Conservation (phyloP, 2,797 vertebrate genomes). For the Adelosebastes latens region DNA sequence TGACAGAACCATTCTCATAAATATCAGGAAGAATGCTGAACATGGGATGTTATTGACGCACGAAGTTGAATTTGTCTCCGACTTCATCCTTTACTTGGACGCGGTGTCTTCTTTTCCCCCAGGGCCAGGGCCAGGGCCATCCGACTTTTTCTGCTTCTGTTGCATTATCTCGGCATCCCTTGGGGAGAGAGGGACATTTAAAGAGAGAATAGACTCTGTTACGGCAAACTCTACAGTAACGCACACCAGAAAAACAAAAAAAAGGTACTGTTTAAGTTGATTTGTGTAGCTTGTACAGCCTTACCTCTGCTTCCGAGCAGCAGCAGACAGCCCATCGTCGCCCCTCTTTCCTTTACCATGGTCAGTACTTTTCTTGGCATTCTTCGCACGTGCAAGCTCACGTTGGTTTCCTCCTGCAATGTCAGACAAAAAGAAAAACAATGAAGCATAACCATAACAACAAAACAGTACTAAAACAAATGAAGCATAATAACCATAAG, state of each 20-base stretch:
- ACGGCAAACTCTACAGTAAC: neutral
- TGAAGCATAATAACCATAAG: neutral
- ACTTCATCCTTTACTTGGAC: conserved; percentile 81
- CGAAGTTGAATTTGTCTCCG: conserved; percentile 16
- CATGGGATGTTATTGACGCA: conserved; percentile 50
- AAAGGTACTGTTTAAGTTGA: neutral
- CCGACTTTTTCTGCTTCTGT: conserved; percentile 93
- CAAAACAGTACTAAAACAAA: neutral
- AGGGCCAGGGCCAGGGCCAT: conserved; percentile 40
- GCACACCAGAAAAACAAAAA: neutral
- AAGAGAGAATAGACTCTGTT: neutral
- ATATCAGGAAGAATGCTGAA: conserved; percentile 69
- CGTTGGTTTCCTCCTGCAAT: conserved; percentile 93
- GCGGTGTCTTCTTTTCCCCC: conserved; percentile 62
- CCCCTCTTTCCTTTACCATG: conserved; percentile 84
- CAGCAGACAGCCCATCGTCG: conserved; percentile 92
- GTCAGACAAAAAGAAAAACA: conserved; percentile 6
- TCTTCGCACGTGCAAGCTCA: conserved; percentile 91
- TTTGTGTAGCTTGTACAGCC: neutral
- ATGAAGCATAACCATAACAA: neutral
- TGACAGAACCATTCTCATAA: conserved; percentile 69
- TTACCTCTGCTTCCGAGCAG: conserved; percentile 92
- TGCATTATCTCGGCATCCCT: conserved; percentile 98
- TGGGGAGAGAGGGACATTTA: conserved; percentile 13
- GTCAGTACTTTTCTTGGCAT: conserved; percentile 90